A percentile compares a stretch with the other conserved stretches of the same genome.
These are phyloP conservation scores for Tragelaphus oryx DNA, from an alignment of 2,797 vertebrate genomes.

Conservation along the genomic window DNA sequence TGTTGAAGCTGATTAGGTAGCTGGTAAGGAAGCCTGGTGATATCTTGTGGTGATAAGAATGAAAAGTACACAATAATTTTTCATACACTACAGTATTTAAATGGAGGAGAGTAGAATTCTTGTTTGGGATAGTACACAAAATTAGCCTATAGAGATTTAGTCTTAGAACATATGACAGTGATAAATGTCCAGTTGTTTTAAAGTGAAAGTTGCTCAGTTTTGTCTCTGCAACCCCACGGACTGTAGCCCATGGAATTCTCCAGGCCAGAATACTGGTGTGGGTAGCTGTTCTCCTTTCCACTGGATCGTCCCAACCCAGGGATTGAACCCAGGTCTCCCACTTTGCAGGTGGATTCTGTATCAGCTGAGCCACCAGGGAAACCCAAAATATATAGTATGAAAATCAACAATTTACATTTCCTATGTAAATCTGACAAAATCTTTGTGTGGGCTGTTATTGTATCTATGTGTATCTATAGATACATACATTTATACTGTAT, in stretches of 20 bases:
- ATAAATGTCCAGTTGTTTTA: neutral
- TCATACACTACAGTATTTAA: neutral
- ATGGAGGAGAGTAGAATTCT: neutral
- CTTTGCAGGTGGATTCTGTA: neutral
- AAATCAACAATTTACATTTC: neutral
- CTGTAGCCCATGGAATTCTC: neutral
- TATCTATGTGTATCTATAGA: neutral
- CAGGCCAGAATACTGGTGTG: neutral
- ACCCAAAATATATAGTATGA: neutral
- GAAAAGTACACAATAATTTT: neutral
- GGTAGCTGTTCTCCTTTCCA: neutral
- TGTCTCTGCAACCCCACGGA: neutral
- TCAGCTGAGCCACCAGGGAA: neutral
- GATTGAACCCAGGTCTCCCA: neutral
- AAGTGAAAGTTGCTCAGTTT: neutral
- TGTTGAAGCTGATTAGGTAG: neutral
- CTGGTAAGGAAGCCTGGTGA: neutral
- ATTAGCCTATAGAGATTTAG: neutral
- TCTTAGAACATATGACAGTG: neutral
- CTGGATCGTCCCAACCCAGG: neutral
- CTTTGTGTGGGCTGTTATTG: neutral
- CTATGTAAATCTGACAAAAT: neutral
- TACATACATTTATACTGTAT: neutral
- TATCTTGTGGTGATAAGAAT: neutral
- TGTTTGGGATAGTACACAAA: neutral